These are phyloP conservation scores for Catocala fraxini DNA, from an alignment of 2,888 invertebrate genomes.

Conservation along the genomic window DNA sequence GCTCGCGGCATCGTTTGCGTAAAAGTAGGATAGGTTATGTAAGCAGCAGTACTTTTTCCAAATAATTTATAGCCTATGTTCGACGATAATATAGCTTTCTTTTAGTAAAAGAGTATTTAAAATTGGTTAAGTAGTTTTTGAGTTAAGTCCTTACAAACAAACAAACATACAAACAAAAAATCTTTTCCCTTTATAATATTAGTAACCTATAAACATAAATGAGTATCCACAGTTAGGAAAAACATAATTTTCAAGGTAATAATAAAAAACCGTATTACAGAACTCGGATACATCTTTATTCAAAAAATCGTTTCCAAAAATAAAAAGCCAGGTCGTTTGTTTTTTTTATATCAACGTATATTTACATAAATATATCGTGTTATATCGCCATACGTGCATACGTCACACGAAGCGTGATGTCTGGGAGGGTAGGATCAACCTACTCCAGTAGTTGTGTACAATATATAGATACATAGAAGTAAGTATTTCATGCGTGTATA, in stretches of 20 bases:
- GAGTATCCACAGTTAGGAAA: too few species aligned
- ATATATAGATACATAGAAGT: conserved; percentile 31
- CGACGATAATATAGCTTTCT: too few species aligned
- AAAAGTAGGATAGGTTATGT: too few species aligned
- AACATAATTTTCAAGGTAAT: not conserved
- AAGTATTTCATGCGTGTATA: conserved; percentile 31
- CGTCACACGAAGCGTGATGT: not conserved
- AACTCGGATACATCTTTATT: conserved; percentile 80
- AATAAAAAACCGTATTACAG: conserved; percentile 30
- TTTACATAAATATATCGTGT: conserved; percentile 57
- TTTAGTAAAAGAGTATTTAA: too few species aligned
- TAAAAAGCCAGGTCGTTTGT: conserved; percentile 71
- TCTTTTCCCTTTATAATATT: too few species aligned
- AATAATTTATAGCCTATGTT: too few species aligned
- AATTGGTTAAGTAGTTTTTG: too few species aligned
- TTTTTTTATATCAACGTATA: conserved; percentile 70
- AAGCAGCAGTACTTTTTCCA: too few species aligned
- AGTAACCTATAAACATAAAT: too few species aligned
- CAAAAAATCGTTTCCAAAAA: conserved; percentile 57
- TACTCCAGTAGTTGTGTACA: not conserved
- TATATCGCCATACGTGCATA: not conserved
- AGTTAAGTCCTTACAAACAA: too few species aligned
- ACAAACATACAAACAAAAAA: too few species aligned
- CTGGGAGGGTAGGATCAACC: not conserved
- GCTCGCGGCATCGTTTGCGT: too few species aligned